Evolutionary conservation across 2,797 vertebrate species (phyloP).

Genomic region (Siniperca obscura): DNA sequence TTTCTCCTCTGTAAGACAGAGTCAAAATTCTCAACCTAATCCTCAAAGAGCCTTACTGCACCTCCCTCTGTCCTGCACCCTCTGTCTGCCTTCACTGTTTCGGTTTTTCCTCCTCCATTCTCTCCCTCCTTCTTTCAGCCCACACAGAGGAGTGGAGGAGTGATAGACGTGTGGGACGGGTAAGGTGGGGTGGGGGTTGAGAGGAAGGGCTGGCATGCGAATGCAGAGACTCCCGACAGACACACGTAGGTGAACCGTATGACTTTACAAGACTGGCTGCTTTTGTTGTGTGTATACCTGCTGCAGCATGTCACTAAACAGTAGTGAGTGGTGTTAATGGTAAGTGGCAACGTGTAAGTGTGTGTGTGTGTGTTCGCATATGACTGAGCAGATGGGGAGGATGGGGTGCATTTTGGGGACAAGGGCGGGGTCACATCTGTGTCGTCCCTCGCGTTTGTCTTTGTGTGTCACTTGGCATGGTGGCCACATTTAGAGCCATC

Average conservation of each 20-base stretch:
- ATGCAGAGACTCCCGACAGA: slow-evolving; percentile 21
- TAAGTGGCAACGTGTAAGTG: slow-evolving; percentile 45
- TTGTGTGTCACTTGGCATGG: slow-evolving; percentile 58
- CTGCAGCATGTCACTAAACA: slow-evolving; percentile 59
- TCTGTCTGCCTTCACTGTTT: slow-evolving; percentile 45
- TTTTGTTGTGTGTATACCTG: slow-evolving; percentile 45
- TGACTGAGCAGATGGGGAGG: slow-evolving; percentile 76
- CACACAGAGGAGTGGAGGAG: slow-evolving; percentile 51
- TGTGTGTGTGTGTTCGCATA: slow-evolving; percentile 55
- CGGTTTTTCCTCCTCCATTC: slow-evolving; percentile 30
- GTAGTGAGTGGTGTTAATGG: slow-evolving; percentile 52
- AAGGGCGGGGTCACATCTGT: slow-evolving; percentile 80
- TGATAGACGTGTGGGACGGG: slow-evolving; percentile 33
- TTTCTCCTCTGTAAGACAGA: slow-evolving; percentile 70
- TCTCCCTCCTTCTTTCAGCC: slow-evolving; percentile 37
- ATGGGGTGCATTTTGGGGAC: slow-evolving; percentile 72
- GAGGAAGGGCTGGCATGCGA: slow-evolving; percentile 23
- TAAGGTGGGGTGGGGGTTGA: background rate
- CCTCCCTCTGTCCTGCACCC: slow-evolving; percentile 54
- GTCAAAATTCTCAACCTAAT: slow-evolving; percentile 85
- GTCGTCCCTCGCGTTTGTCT: slow-evolving; percentile 63
- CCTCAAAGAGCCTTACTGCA: slow-evolving; percentile 80
- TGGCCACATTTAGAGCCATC: slow-evolving; percentile 59
- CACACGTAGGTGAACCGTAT: slow-evolving; percentile 25
- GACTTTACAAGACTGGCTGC: slow-evolving; percentile 40